A percentile compares a stretch with the other conserved stretches of the same genome.
Evolutionary conservation across 2,113 vertebrate species (phyloP).

Genomic region (Tachuris rubrigastra): DNA sequence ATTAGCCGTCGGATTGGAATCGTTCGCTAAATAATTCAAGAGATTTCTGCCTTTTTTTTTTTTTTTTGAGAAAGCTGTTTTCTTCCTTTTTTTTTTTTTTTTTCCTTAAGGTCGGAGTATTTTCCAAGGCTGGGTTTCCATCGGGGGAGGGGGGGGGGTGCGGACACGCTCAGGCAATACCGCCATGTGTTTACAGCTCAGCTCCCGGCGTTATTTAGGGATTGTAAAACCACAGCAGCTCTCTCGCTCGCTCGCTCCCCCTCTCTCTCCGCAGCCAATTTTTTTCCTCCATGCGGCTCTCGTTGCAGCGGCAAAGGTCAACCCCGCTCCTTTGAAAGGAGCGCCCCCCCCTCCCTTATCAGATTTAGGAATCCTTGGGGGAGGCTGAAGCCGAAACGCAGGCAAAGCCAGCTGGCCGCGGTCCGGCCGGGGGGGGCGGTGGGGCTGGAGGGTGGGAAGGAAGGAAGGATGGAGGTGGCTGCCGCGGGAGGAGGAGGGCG

Average conservation of each 20-base stretch:
- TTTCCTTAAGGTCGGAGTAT: background rate
- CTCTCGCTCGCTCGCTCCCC: background rate
- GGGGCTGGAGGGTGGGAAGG: background rate
- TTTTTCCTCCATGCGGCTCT: slow-evolving; percentile 49
- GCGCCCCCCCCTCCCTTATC: slow-evolving; percentile 31
- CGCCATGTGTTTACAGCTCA: slow-evolving; percentile 40
- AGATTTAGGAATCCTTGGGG: slow-evolving; percentile 59
- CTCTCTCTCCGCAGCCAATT: slow-evolving; percentile 36
- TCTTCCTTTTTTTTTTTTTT: background rate
- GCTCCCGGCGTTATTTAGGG: slow-evolving; percentile 53
- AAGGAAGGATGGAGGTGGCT: background rate
- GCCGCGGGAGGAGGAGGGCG: background rate
- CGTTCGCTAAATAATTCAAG: slow-evolving; percentile 63
- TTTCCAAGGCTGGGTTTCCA: slow-evolving; percentile 3
- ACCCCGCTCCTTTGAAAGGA: slow-evolving; percentile 55
- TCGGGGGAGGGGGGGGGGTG: background rate
- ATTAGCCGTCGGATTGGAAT: slow-evolving; percentile 10
- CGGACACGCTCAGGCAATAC: background rate
- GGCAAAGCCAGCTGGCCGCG: slow-evolving; percentile 22
- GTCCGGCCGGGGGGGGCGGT: background rate
- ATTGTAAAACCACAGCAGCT: slow-evolving; percentile 62
- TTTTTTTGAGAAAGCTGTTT: background rate
- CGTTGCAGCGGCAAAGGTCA: slow-evolving; percentile 69
- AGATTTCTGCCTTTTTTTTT: background rate
- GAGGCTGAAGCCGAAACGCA: slow-evolving; percentile 10